These are phyloP conservation scores for Porites australiensis DNA, from an alignment of 64 coral and sea anemone genomes.

Conservation along the genomic window DNA sequence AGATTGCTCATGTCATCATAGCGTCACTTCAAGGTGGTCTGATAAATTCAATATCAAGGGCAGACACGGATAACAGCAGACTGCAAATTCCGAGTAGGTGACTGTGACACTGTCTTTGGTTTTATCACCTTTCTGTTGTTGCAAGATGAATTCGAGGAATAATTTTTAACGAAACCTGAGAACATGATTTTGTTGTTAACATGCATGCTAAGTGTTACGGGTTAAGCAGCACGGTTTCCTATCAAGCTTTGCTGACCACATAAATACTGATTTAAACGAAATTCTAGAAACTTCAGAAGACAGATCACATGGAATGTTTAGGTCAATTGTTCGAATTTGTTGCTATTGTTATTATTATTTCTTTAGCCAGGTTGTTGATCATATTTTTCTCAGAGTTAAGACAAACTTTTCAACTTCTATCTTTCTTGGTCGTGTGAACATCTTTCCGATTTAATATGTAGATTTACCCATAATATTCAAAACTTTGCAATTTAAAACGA, in stretches of 20 bases:
- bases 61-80: constrained; percentile 26
- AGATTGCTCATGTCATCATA: neutral
- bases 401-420: neutral
- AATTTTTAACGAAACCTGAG: neutral
- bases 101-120: neutral
- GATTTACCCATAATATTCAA: neutral
- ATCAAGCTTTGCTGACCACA: neutral
- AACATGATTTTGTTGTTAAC: neutral
- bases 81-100: constrained; percentile 31
- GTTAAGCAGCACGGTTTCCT: neutral
- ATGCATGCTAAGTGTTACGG: neutral
- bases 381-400: neutral
- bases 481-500: neutral
- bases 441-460: neutral
- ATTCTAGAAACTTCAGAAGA: neutral
- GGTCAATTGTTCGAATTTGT: neutral
- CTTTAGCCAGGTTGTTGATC: too few relatives aligned
- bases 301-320: neutral
- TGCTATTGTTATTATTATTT: neutral
- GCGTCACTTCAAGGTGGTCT: neutral
- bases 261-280: constrained; percentile 9
- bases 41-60: neutral
- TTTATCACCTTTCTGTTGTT: neutral
- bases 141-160: neutral
- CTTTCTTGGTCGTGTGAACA: neutral